These are phyloP conservation scores for Galendromus occidentalis DNA, from an alignment of 1,140 invertebrate genomes.

Conservation along the genomic window DNA sequence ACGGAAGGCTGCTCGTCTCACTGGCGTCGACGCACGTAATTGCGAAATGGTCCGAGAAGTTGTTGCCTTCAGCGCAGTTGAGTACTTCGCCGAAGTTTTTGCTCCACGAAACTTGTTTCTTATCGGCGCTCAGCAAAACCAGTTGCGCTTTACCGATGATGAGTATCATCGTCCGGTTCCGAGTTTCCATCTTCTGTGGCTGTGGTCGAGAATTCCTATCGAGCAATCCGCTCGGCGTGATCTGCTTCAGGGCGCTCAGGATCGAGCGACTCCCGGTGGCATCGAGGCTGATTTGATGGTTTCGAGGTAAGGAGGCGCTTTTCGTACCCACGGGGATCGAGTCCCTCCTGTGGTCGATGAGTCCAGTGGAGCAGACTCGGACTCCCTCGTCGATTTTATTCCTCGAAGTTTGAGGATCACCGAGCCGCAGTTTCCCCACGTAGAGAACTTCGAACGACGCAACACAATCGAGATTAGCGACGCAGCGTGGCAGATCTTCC, in stretches of 20 bases:
- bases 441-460: neutral
- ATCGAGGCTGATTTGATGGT: neutral
- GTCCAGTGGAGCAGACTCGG: neutral
- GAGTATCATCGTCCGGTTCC: slow-evolving; percentile 2
- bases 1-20: slow-evolving; percentile 7
- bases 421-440: neutral
- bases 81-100: neutral
- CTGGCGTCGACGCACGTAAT: slow-evolving; percentile 4
- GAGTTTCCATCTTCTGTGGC: neutral
- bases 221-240: neutral
- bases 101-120: slow-evolving; percentile 6
- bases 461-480: neutral
- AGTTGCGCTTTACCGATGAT: neutral
- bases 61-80: neutral
- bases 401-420: neutral
- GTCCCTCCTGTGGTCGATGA: neutral
- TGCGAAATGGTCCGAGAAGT: neutral
- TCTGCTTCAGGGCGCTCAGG: neutral
- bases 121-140: slow-evolving; percentile 1
- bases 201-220: neutral
- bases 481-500: neutral
- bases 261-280: slow-evolving; percentile 1
- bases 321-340: neutral
- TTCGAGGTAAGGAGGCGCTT: neutral
- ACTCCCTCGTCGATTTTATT: neutral